Evolutionary conservation across 2,888 invertebrate species (phyloP), one percentile per base, ranked within the genome.

Genomic region (Leptinotarsa tumamoca): DNA sequence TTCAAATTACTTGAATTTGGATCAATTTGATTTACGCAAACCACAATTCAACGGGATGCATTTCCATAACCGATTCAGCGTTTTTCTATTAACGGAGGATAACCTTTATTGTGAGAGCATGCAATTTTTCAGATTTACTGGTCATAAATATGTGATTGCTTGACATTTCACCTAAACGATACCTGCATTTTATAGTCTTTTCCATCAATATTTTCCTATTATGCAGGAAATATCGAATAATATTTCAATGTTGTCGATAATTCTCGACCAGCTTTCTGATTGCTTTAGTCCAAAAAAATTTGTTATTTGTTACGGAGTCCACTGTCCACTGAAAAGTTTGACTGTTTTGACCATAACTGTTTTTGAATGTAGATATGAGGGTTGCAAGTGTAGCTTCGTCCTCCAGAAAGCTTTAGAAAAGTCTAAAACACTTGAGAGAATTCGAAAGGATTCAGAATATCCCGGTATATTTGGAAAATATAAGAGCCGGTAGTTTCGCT

Each of bases 151-250:
- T 63, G 33, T 63, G 63, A 63, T 63, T 43, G 63, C 10, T 63
- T 33, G 33, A 43, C 63, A 63, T 43, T 33, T 33, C 14, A 33
- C n/a, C 63, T 33, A 63, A 33, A 33, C 33, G 33, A 33, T n/a
- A 70, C 21, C 70, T 58, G 70, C 43, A 70, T 70, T 70, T 70
- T 58, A 70, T 70, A 70, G 70, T 58, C 17, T 49, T 21, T 18
- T 49, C 21, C 17, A 49, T 58, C 58, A 63, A 43, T 63, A 18
- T 63, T 63, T 43, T 33, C 33, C n/a, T 4, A 33, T 33, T 33
- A 63, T 63, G 15, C 1, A 63, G 17, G 5, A 7, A 33, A 43
- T 43, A 33, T 33, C 13, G 63, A 33, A 63, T 63, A 63, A 43
- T 27, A 43, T 5, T 7, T 63, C 63, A 33, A 63, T 49, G 4